Evolutionary conservation across 92 coral and sea anemone species (phyloP), one percentile per base, ranked within the genome.

Genomic region (Porites rus): DNA sequence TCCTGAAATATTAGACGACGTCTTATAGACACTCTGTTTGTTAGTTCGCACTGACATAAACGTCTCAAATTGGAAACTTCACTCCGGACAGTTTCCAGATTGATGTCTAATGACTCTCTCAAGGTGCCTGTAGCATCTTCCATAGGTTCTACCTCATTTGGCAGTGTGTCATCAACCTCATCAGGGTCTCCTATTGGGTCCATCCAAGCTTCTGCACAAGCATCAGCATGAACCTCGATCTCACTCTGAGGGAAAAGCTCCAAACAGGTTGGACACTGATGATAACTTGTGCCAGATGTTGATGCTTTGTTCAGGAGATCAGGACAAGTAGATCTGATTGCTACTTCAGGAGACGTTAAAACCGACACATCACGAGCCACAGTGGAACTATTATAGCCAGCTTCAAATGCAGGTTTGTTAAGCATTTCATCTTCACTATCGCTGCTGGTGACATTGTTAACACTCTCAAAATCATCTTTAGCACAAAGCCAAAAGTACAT

Each of bases 401-500:
- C 76, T 72, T 43, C 7, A 4, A 24, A 72, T 16, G 21, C 14
- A 4, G 76, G 76, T 38, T n/a, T 22, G n/a, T 7, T 12, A 72
- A 72, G 64, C 25, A 19, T 46, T 11, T 46, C 75, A 60, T 75
- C 87, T 21, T 70, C 85, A 58, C 79, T 78, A 72, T 72, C 82
- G 24, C 67, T 83, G 85, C 58, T 65, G 18, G 65, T 84, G 21
- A 75, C 74, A 25, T 25, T 25, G 58, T 52, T 71, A 71, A 74
- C 81, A 86, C 51, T 89, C 79, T 89, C 89, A 79, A 86, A 82
- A 51, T 92, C 95, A 19, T 86, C 90, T 82, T 85, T 82, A n/a
- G 76, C 75, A 86, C 91, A 92, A 79, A 92, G 86, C 95, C 91
- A 92, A 12, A 82, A 92, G 64, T 76, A 86, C 3, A 92, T 77